Conservation (phyloP, 2,888 invertebrate species). For the Loripinus fragilis region DNA sequence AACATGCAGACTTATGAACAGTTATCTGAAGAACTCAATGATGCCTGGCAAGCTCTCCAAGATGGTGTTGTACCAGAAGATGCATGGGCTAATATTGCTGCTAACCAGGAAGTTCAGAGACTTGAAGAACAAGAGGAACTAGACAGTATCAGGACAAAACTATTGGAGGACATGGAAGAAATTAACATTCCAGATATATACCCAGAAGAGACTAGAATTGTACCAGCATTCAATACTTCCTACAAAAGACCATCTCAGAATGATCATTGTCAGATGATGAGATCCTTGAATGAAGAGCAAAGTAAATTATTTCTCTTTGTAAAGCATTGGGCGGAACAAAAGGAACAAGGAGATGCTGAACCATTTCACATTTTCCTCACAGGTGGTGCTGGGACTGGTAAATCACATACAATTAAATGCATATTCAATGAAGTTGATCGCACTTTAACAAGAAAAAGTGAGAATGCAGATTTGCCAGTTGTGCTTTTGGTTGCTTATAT, state of each 20-base stretch:
- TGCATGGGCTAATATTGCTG: conserved; percentile 37
- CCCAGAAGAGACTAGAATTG: not conserved
- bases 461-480: conserved; percentile 35
- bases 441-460: conserved; percentile 21
- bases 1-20: conserved; percentile 39
- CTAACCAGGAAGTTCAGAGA: conserved; percentile 30
- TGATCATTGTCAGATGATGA: conserved; percentile 8
- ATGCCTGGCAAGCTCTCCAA: conserved; percentile 34
- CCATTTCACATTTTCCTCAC: conserved; percentile 34
- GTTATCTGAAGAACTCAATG: conserved; percentile 32
- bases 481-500: conserved; percentile 61
- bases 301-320: conserved; percentile 28
- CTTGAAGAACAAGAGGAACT: conserved; percentile 32
- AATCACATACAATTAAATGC: conserved; percentile 37
- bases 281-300: conserved; percentile 32
- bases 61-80: conserved; percentile 29
- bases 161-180: conserved; percentile 8
- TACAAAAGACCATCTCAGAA: not conserved
- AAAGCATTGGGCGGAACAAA: conserved; percentile 24
- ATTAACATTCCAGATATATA: not conserved
- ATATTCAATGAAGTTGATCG: conserved; percentile 28
- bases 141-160: not conserved
- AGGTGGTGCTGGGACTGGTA: conserved; percentile 47
- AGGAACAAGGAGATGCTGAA: conserved; percentile 14
- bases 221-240: not conserved